A percentile compares a stretch with the other conserved stretches of the same genome.
Evolutionary conservation across 2,797 vertebrate species (phyloP).

Genomic region (Vultur gryphus): DNA sequence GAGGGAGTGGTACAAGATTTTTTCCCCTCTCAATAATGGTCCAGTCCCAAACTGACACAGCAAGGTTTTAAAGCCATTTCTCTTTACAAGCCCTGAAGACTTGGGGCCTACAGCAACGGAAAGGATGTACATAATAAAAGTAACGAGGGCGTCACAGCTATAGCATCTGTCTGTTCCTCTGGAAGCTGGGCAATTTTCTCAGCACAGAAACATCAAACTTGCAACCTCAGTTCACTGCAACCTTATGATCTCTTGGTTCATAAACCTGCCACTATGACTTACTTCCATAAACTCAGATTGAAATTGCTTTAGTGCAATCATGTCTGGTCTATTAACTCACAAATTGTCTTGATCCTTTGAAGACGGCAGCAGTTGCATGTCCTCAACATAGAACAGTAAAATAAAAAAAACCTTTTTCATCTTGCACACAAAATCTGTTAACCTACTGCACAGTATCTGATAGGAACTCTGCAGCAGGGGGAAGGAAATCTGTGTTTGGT

Average conservation of each 20-base stretch:
- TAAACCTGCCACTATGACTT: conserved; percentile 49
- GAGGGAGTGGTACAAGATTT: not conserved
- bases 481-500: not conserved
- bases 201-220: not conserved
- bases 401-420: not conserved
- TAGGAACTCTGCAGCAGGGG: not conserved
- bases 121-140: not conserved
- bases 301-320: conserved; percentile 58
- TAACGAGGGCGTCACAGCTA: not conserved
- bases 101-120: not conserved
- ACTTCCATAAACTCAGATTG: conserved; percentile 43
- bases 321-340: conserved; percentile 60
- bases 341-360: conserved; percentile 48
- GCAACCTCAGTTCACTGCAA: conserved; percentile 13
- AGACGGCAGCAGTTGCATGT: not conserved
- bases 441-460: not conserved
- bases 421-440: not conserved
- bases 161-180: not conserved
- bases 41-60: not conserved
- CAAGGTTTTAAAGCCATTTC: not conserved
- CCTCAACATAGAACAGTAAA: not conserved
- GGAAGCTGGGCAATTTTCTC: conserved; percentile 27
- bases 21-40: not conserved
- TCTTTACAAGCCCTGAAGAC: not conserved
- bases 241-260: conserved; percentile 49